These are phyloP conservation scores for Leptinotarsa haldemani DNA, from an alignment of 2,888 invertebrate genomes.

Conservation along the genomic window DNA sequence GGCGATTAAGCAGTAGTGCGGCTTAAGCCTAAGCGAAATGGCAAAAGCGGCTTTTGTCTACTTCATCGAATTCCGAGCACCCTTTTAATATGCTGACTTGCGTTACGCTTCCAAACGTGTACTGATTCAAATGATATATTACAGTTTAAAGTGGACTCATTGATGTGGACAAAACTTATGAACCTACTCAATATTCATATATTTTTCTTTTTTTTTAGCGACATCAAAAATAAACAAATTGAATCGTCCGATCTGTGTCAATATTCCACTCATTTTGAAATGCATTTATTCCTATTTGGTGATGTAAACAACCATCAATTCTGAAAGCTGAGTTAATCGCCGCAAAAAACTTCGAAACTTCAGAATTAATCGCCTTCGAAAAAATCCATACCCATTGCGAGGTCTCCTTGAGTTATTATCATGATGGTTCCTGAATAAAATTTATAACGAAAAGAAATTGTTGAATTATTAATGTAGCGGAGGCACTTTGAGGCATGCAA, in stretches of 20 bases:
- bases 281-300: background rate
- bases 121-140: no score
- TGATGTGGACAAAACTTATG: no score
- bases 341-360: slow-evolving; percentile 7
- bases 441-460: slow-evolving; percentile 49
- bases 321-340: slow-evolving; percentile 7
- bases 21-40: no score
- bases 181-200: no score
- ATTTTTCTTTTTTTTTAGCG: no score
- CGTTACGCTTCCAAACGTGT: no score
- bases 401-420: slow-evolving; percentile 43
- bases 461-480: slow-evolving; percentile 49
- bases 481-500: slow-evolving; percentile 47
- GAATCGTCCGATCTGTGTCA: background rate
- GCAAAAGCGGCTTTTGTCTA: no score
- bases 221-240: no score
- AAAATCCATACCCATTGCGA: slow-evolving; percentile 12
- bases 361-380: slow-evolving; percentile 9
- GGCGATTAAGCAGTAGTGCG: no score
- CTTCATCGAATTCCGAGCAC: background rate
- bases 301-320: background rate
- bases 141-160: no score
- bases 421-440: slow-evolving; percentile 46
- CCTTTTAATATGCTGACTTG: no score
- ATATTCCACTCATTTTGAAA: background rate